phyloP scores from a whole-genome alignment of 2,797 vertebrate species.

The Echeneis naucrates region DNA sequence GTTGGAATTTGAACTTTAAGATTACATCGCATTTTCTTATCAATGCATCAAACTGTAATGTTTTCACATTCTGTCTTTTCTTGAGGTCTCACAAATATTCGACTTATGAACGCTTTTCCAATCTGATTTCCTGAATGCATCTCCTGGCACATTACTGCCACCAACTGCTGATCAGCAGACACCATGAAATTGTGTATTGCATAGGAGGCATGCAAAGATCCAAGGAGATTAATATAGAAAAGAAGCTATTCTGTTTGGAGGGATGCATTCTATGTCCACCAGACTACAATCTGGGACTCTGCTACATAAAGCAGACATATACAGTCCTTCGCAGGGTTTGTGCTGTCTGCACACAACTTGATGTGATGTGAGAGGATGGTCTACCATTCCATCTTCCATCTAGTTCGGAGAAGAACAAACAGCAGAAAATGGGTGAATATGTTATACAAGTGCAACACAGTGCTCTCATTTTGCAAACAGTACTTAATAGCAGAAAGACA shows the following conservation, averaged over 20 bases:
- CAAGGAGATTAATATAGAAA: not conserved
- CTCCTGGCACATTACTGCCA: not conserved
- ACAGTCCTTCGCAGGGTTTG: constrained; percentile 21
- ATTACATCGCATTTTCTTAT: not conserved
- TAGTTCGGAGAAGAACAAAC: constrained; percentile 24
- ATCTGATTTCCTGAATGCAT: not conserved
- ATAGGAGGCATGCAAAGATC: not conserved
- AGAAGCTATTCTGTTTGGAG: not conserved
- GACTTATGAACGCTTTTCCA: not conserved
- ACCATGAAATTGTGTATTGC: not conserved
- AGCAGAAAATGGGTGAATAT: constrained; percentile 35
- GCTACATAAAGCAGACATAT: constrained; percentile 20
- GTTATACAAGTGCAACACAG: constrained; percentile 35
- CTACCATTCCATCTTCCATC: too few species aligned
- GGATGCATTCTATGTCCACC: constrained; percentile 6
- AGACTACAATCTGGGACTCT: constrained; percentile 7
- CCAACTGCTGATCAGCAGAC: not conserved
- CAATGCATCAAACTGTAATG: not conserved
- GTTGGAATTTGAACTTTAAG: not conserved
- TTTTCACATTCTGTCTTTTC: not conserved
- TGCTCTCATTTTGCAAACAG: constrained; percentile 40
- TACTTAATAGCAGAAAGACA: constrained; percentile 51
- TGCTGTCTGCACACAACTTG: constrained; percentile 12
- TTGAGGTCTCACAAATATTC: not conserved
- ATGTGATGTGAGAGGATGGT: constrained; percentile 32